Conservation (phyloP, 2,888 invertebrate species). For the Meliscaeva auricollis region DNA sequence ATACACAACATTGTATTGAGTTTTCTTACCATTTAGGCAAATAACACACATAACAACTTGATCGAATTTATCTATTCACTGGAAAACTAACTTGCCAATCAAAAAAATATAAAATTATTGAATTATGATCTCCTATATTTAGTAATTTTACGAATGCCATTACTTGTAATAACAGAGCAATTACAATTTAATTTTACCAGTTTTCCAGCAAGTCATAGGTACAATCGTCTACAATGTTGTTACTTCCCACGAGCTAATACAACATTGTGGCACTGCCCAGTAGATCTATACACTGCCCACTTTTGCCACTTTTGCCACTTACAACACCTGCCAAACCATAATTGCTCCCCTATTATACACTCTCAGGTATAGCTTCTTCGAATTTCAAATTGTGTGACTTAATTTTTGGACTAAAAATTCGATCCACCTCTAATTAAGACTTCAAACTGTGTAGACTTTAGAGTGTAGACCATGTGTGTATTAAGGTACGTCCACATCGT, state of each 20-base stretch:
- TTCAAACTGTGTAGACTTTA: constrained; percentile 38
- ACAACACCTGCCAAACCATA: constrained; percentile 56
- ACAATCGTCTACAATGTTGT: constrained; percentile 14
- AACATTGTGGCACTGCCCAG: constrained; percentile 18
- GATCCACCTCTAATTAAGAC: constrained; percentile 49
- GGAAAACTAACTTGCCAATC: not conserved
- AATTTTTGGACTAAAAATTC: constrained; percentile 55
- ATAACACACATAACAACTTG: too few species aligned
- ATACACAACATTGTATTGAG: too few species aligned
- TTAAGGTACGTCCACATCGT: not conserved
- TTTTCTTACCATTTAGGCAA: too few species aligned
- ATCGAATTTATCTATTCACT: too few species aligned
- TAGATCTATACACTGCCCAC: not conserved
- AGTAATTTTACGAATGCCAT: constrained; percentile 24
- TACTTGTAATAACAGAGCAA: constrained; percentile 17
- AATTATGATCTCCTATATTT: constrained; percentile 31
- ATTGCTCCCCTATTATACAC: constrained; percentile 53
- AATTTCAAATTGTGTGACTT: constrained; percentile 42
- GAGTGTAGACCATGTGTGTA: not conserved
- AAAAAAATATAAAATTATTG: constrained; percentile 7
- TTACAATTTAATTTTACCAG: constrained; percentile 45
- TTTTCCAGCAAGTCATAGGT: not conserved
- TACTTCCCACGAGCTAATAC: constrained; percentile 60
- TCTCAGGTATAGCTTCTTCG: constrained; percentile 44
- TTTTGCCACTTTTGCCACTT: constrained; percentile 49